A percentile compares a stretch with the other conserved stretches of the same genome.
These are phyloP conservation scores for Caenorhabditis sp. DNA, from an alignment of 2,888 invertebrate species.

Conservation along the genomic window DNA sequence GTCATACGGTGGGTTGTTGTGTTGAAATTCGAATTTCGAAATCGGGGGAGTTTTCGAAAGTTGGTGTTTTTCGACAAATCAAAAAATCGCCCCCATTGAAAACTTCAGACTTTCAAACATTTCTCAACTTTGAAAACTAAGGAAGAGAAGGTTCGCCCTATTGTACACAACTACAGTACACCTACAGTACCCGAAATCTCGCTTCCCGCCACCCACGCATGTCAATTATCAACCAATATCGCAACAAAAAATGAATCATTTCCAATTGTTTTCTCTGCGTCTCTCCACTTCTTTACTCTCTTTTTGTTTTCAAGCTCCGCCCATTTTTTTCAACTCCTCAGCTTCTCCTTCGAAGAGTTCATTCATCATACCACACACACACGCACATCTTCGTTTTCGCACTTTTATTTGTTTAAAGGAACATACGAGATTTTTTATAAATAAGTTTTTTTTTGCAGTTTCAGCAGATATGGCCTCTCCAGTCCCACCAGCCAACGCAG, in stretches of 20 bases:
- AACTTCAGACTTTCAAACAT: no score
- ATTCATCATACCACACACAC: not conserved
- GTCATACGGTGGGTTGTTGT: not conserved
- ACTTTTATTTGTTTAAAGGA: not conserved
- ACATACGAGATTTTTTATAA: not conserved
- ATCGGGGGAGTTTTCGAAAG: no score
- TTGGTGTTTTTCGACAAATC: no score
- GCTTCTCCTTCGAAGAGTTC: not conserved
- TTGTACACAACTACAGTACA: no score
- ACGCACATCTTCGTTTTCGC: not conserved
- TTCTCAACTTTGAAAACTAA: no score
- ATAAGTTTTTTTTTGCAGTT: not conserved
- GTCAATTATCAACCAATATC: not conserved
- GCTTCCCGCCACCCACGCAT: not conserved
- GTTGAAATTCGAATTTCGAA: not conserved
- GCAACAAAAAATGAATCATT: not conserved
- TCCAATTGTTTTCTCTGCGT: not conserved
- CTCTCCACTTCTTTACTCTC: not conserved
- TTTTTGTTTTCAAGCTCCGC: not conserved
- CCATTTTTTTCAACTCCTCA: not conserved
- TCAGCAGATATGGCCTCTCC: conserved; percentile 31
- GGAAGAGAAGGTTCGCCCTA: no score
- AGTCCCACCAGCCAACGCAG: conserved; percentile 24
- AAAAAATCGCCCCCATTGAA: no score
- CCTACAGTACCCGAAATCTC: not conserved